Percentiles rank a stretch among this genome's conserved stretches.
Evolutionary conservation across 2,888 invertebrate species (phyloP).

Genomic region (Physocephala rufipes): DNA sequence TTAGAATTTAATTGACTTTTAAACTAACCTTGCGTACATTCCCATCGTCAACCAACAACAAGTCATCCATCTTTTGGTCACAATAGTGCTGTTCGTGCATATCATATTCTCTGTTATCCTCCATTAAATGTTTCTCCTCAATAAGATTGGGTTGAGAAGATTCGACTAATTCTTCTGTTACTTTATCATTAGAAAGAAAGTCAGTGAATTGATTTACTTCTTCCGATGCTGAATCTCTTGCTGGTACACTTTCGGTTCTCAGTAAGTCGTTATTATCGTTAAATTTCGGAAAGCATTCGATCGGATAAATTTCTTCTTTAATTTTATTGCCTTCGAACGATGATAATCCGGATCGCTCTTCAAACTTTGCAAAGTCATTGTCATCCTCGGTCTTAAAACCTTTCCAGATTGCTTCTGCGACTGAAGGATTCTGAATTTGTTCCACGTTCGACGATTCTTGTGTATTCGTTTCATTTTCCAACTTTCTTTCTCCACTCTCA

Average conservation of each 20-base stretch:
- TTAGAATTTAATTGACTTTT: neutral
- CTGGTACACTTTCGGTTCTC: conserved; percentile 38
- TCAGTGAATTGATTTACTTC: conserved; percentile 24
- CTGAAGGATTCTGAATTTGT: conserved; percentile 45
- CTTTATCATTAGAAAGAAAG: conserved; percentile 22
- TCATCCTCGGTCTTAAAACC: neutral
- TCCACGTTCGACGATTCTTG: conserved; percentile 57
- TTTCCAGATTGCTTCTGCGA: conserved; percentile 10
- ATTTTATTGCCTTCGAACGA: conserved; percentile 25
- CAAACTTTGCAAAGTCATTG: neutral
- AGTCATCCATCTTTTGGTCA: conserved; percentile 39
- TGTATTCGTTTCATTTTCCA: conserved; percentile 48
- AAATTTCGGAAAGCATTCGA: conserved; percentile 27
- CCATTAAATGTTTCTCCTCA: conserved; percentile 57
- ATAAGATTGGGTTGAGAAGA: conserved; percentile 50
- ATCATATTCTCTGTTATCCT: conserved; percentile 54
- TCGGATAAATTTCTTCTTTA: conserved; percentile 24
- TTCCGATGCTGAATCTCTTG: conserved; percentile 23
- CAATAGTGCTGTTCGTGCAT: conserved; percentile 24
- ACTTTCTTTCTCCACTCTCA: conserved; percentile 18
- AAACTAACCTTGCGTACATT: conserved; percentile 48
- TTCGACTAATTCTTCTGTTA: conserved; percentile 40
- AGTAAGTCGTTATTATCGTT: conserved; percentile 31
- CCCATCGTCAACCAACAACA: conserved; percentile 44
- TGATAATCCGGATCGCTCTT: neutral